Percentiles rank a stretch among this genome's conserved stretches.
Evolutionary conservation across 2,888 invertebrate species (phyloP).

Genomic region (Patella pellucida): DNA sequence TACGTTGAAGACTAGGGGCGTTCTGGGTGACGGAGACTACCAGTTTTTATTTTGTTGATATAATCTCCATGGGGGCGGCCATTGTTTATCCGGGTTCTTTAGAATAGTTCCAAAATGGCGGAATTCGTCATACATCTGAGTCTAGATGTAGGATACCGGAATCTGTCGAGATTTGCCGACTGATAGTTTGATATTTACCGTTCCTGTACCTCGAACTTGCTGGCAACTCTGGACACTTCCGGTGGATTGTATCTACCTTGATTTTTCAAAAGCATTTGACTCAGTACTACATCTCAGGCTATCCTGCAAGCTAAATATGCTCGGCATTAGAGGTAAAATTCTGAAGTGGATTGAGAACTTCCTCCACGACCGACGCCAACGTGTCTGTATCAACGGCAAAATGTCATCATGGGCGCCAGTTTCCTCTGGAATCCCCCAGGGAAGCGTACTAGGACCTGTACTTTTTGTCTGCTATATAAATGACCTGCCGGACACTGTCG

Average conservation of each 20-base stretch:
- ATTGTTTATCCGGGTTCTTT: no score
- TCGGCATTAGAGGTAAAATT: not conserved
- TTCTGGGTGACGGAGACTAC: no score
- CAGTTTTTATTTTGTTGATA: no score
- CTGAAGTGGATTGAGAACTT: not conserved
- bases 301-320: not conserved
- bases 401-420: not conserved
- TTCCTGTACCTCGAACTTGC: not conserved
- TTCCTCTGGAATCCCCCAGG: not conserved
- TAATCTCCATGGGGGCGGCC: no score
- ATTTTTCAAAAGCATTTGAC: slow-evolving; percentile 28
- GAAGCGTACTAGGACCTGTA: not conserved
- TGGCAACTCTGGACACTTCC: not conserved
- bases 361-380: not conserved
- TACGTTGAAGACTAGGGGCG: no score
- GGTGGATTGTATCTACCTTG: slow-evolving; percentile 17
- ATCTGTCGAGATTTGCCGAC: no score
- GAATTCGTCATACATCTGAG: no score
- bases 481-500: not conserved
- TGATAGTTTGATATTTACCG: no score
- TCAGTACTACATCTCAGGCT: slow-evolving; percentile 20
- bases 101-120: no score
- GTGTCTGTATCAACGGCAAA: not conserved
- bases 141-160: no score
- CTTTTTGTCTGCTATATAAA: not conserved